Base-by-base conservation (phyloP, 2,888 invertebrate species). In the Siphonodentalium dalli region DNA sequence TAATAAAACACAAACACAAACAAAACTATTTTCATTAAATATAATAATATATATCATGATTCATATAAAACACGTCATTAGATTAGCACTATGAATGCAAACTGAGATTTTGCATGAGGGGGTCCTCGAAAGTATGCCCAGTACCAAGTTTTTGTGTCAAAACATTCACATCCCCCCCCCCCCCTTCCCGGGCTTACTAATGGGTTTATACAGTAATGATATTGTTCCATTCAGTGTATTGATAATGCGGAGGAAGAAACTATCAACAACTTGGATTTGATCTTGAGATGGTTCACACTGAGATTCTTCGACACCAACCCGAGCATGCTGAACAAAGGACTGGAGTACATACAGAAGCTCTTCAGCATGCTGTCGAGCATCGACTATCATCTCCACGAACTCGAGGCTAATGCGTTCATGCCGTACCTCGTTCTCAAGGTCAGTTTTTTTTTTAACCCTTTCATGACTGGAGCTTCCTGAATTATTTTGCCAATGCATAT, bases 291-390 rank as follows among this genome's bases (percentile, higher is more conserved):
- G 98, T 82, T 96, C 68, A 96, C 97, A 0, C 84, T 99, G 40
- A 86, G 98, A 56, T 99, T 99, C 84, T 98, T 96, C 76, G 98
- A 99, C 84, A 99, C 98, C 23, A 99, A 99, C 85, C 97, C 98
- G 9, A 94, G 95, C 15, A 97, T 98, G 31, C 86, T 98, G 56
- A 86, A 97, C 69, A 95, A 93, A 84, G 93, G 92, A n/a, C 84
- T 98, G 68, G 97, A 97, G 78, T 97, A 94, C 82, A 84, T 97
- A 11, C 88, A 89, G 59, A 82, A 87, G 18, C 90, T 95, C 53
- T 95, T 98, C 82, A 87, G 87, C 60, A 86, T 89, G 77, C 85
- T 96, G 27, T 89, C 89, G 40, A 77, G 78, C 26, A 88, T 90
- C 58, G 89, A 90, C 58, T 95, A 96, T 79, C 89, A 89, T 34